Percentiles rank a stretch among this genome's conserved stretches.
phyloP scores from a whole-genome alignment of 2,113 vertebrate genomes.

The Cyprinodon tularosa region DNA sequence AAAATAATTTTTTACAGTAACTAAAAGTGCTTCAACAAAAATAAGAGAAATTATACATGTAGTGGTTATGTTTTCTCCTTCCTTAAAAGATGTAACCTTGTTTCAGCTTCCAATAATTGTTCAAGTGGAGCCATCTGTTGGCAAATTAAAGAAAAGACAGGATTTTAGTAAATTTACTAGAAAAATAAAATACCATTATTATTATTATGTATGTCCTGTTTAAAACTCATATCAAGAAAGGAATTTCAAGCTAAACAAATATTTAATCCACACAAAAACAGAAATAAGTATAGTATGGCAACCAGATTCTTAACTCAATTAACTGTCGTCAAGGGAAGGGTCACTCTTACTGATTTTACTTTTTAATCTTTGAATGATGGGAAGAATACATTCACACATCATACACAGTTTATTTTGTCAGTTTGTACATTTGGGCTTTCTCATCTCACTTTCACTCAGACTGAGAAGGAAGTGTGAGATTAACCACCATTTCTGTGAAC shows the following conservation, averaged over 20 bases:
- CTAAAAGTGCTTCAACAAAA: neutral
- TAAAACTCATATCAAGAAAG: neutral
- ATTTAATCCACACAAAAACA: neutral
- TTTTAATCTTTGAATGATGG: conserved; percentile 26
- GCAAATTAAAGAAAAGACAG: conserved; percentile 29
- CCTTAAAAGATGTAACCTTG: neutral
- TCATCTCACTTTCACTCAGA: conserved; percentile 10
- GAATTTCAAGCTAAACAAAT: neutral
- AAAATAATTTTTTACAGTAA: conserved; percentile 4
- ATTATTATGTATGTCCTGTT: neutral
- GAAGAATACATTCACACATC: neutral
- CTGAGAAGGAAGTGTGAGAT: neutral
- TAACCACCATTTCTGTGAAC: neutral
- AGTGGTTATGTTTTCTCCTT: neutral
- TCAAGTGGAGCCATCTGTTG: conserved; percentile 59
- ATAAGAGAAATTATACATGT: neutral
- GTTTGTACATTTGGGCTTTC: neutral
- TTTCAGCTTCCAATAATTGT: conserved; percentile 6
- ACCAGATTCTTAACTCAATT: conserved; percentile 27
- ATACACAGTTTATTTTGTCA: conserved; percentile 13
- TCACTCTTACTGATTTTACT: neutral
- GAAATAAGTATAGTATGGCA: neutral
- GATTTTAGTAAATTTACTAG: neutral
- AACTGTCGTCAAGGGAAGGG: conserved; percentile 16
- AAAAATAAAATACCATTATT: neutral